Percentiles rank a stretch among this genome's conserved stretches.
phyloP scores from a whole-genome alignment of 2,888 invertebrate genomes.

The Elmis aenea region DNA sequence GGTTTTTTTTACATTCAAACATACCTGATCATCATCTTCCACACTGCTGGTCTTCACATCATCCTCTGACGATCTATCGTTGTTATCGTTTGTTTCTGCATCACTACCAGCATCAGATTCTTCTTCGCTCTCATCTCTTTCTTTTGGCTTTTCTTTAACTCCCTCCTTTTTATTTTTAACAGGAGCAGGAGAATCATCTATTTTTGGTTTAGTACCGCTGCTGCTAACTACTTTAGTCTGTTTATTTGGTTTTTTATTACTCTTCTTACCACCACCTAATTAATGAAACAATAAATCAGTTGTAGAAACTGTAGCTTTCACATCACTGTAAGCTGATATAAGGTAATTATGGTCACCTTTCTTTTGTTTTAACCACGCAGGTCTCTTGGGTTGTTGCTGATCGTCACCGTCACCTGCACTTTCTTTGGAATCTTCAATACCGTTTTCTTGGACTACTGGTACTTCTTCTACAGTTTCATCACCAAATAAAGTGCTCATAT shows the following conservation, averaged over 20 bases:
- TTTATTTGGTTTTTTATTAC: slow-evolving; percentile 52
- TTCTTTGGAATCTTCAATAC: slow-evolving; percentile 47
- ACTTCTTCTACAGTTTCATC: slow-evolving; percentile 62
- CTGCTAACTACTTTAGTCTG: slow-evolving; percentile 41
- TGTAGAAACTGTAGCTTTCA: not conserved
- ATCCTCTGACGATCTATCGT: slow-evolving; percentile 43
- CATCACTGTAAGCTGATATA: not conserved
- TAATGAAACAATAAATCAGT: not conserved
- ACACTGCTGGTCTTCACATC: slow-evolving; percentile 38
- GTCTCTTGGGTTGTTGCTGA: slow-evolving; percentile 54
- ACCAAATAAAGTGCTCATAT: slow-evolving; percentile 80
- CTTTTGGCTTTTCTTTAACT: slow-evolving; percentile 25
- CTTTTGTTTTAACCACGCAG: slow-evolving; percentile 77
- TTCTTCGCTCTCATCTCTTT: slow-evolving; percentile 33
- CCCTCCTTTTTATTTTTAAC: slow-evolving; percentile 30
- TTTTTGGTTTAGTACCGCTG: slow-evolving; percentile 29
- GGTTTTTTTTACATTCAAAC: too few species aligned
- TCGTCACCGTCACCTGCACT: slow-evolving; percentile 25
- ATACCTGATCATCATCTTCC: slow-evolving; percentile 45
- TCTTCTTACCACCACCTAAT: slow-evolving; percentile 51
- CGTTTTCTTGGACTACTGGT: slow-evolving; percentile 46
- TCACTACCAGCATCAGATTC: slow-evolving; percentile 53
- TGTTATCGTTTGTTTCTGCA: slow-evolving; percentile 38
- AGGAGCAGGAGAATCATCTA: slow-evolving; percentile 26
- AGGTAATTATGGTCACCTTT: too few species aligned